phyloP scores from a whole-genome alignment of 2,113 vertebrate species.

The Centrocercus urophasianus region DNA sequence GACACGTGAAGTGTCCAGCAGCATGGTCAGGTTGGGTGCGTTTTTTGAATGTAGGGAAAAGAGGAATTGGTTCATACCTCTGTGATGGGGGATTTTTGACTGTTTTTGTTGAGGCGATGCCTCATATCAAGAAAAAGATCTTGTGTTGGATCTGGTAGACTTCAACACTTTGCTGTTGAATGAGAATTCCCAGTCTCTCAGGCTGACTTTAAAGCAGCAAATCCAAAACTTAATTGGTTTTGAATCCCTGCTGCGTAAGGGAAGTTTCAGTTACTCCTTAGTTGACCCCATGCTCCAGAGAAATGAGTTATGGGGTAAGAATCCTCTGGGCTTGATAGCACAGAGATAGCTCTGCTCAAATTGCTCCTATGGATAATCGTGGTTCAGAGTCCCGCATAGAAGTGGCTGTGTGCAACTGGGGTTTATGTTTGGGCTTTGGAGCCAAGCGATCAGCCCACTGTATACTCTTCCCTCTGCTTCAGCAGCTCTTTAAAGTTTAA shows the following conservation, averaged over 20 bases:
- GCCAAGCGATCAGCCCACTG: background rate
- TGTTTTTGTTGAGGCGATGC: background rate
- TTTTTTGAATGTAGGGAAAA: background rate
- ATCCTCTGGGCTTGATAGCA: background rate
- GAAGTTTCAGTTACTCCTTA: background rate
- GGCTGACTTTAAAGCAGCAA: background rate
- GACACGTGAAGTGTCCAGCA: background rate
- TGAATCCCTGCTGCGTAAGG: background rate
- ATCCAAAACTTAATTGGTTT: background rate
- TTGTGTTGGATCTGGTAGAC: background rate
- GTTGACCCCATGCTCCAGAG: background rate
- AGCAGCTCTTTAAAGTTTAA: background rate
- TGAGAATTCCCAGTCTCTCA: background rate
- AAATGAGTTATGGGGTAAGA: conserved; percentile 5
- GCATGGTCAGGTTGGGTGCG: background rate
- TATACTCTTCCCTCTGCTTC: background rate
- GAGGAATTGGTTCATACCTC: background rate
- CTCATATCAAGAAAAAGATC: background rate
- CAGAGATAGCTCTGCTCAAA: background rate
- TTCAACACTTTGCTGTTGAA: background rate
- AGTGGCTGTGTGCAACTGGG: background rate
- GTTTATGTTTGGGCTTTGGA: background rate
- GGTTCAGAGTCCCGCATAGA: conserved; percentile 12
- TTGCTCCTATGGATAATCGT: background rate
- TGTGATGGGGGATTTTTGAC: background rate